Evolutionary conservation across 2,888 invertebrate genomes (phyloP).

Genomic region (Vesta saturnalis): DNA sequence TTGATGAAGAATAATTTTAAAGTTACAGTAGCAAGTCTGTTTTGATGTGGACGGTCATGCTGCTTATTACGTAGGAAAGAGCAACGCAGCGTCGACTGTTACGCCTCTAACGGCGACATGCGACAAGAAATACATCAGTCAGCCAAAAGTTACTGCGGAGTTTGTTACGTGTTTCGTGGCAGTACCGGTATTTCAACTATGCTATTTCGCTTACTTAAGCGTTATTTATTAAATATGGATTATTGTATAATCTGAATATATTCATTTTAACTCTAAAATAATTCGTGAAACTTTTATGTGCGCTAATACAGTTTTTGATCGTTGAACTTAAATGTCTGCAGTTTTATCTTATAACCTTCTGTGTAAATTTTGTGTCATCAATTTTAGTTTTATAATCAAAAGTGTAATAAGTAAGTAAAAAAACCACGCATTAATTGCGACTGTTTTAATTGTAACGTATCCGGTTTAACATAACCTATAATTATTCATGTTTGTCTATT

Average conservation of each 20-base stretch:
- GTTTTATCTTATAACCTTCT: conserved; percentile 31
- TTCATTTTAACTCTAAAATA: not conserved
- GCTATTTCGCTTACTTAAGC: not conserved
- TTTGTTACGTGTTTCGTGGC: conserved; percentile 13
- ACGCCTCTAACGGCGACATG: conserved; percentile 37
- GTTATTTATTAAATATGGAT: not conserved
- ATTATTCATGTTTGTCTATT: not conserved
- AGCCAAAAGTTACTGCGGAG: conserved; percentile 32
- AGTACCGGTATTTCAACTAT: conserved; percentile 12
- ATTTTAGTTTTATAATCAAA: not conserved
- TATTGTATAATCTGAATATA: conserved; percentile 9
- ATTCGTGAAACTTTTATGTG: not conserved
- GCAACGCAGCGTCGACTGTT: conserved; percentile 24
- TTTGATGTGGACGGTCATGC: conserved; percentile 24
- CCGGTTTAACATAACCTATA: not conserved
- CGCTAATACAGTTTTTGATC: conserved; percentile 30
- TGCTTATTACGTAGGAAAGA: conserved; percentile 18
- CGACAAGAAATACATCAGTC: conserved; percentile 41
- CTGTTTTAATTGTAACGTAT: too few relatives aligned
- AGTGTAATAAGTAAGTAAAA: not conserved
- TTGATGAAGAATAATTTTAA: not conserved
- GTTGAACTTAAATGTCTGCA: conserved; percentile 32
- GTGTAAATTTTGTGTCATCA: conserved; percentile 23
- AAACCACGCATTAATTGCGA: too few relatives aligned
- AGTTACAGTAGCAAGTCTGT: not conserved